phyloP scores from a whole-genome alignment of 1,140 invertebrate genomes.

The Drosophila nebulosa region DNA sequence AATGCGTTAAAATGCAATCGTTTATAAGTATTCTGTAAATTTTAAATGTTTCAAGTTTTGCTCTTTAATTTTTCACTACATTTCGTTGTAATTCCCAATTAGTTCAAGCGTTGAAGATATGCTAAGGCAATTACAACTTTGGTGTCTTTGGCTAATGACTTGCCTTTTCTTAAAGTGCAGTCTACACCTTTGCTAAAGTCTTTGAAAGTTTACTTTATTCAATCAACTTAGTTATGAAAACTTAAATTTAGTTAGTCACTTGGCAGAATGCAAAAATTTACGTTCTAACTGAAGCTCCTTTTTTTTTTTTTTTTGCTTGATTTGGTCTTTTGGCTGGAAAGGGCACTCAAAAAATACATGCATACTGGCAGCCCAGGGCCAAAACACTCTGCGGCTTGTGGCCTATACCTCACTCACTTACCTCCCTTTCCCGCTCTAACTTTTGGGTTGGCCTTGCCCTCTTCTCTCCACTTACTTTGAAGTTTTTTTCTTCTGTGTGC shows the following conservation, averaged over 20 bases:
- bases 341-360: not conserved
- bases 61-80: too few relatives aligned
- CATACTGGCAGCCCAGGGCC: slow-evolving; percentile 23
- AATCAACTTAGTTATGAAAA: not conserved
- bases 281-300: not conserved
- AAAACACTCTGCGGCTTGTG: slow-evolving; percentile 61
- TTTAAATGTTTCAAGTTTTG: too few relatives aligned
- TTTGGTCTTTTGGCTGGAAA: not conserved
- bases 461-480: slow-evolving; percentile 18
- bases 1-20: too few relatives aligned
- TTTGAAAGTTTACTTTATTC: not conserved
- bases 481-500: slow-evolving; percentile 34
- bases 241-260: not conserved
- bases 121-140: too few relatives aligned
- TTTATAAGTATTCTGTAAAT: too few relatives aligned
- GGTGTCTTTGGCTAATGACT: too few relatives aligned
- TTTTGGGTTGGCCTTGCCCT: slow-evolving; percentile 2
- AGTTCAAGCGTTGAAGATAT: too few relatives aligned
- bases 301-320: not conserved
- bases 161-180: too few relatives aligned
- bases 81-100: too few relatives aligned
- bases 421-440: not conserved
- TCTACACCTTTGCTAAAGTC: too few relatives aligned
- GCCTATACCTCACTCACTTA: slow-evolving; percentile 19
- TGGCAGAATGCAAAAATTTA: not conserved